Evolutionary conservation across 2,888 invertebrate genomes (phyloP).

Genomic region (Himalopsyche kuldschensis): DNA sequence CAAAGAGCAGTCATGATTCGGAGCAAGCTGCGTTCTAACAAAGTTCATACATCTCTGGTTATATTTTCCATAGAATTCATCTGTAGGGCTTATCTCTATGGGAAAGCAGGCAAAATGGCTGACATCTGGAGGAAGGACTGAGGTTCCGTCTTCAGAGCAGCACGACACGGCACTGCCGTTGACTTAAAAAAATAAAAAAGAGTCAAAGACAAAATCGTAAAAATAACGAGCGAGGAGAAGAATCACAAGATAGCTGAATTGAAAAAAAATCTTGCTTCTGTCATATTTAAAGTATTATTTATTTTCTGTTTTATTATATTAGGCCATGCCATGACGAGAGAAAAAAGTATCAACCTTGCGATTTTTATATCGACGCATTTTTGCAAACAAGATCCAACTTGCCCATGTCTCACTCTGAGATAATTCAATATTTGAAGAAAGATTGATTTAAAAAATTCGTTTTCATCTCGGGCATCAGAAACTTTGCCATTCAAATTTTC

Average conservation of each 20-base stretch:
- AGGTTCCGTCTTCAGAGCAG: slow-evolving; percentile 64
- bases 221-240: background rate
- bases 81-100: slow-evolving; percentile 61
- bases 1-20: slow-evolving; percentile 66
- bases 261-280: no score
- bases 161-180: slow-evolving; percentile 74
- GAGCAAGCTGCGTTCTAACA: slow-evolving; percentile 69
- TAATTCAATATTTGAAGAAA: no score
- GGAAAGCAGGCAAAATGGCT: slow-evolving; percentile 73
- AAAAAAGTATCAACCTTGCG: no score
- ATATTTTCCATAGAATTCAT: slow-evolving; percentile 63
- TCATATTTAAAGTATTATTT: no score
- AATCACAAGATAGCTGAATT: background rate
- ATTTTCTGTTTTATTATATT: no score
- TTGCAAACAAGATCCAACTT: no score
- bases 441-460: no score
- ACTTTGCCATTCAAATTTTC: no score
- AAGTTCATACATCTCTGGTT: slow-evolving; percentile 71
- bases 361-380: no score
- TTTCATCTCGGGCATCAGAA: no score
- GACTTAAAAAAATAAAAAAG: slow-evolving; percentile 50
- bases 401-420: no score
- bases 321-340: no score
- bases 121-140: slow-evolving; percentile 53
- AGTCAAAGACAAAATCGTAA: slow-evolving; percentile 9